Percentiles rank a stretch among this genome's conserved stretches.
Evolutionary conservation across 2,888 invertebrate species (phyloP).

Genomic region (Boloria euphrosyne): DNA sequence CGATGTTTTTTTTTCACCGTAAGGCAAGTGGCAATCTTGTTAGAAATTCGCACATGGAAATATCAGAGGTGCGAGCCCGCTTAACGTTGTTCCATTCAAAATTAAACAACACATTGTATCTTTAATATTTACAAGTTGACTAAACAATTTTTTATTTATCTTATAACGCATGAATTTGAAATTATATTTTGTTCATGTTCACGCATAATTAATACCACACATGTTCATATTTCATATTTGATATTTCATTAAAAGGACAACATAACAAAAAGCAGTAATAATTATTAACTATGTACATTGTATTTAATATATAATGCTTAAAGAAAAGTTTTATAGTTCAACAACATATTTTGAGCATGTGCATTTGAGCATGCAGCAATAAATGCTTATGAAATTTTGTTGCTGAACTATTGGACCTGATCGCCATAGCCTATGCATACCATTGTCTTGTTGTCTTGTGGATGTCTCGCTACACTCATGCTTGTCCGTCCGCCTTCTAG

Average conservation of each 20-base stretch:
- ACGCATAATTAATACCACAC: constrained; percentile 10
- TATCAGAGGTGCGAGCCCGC: too few relatives aligned
- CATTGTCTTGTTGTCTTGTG: constrained; percentile 27
- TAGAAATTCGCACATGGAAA: too few relatives aligned
- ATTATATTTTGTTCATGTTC: background rate
- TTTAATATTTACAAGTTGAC: background rate
- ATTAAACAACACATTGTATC: too few relatives aligned
- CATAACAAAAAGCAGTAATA: background rate
- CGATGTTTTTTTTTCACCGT: too few relatives aligned
- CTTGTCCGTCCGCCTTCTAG: constrained; percentile 59
- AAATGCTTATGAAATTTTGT: background rate
- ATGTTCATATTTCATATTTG: background rate
- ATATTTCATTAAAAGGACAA: background rate
- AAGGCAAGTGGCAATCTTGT: too few relatives aligned
- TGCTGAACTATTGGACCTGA: background rate
- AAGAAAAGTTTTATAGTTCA: background rate
- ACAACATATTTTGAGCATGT: background rate
- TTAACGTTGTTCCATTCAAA: too few relatives aligned
- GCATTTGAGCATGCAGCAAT: too few relatives aligned
- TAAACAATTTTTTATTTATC: background rate
- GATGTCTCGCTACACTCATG: constrained; percentile 21
- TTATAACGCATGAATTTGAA: constrained; percentile 3
- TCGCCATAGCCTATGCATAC: constrained; percentile 10
- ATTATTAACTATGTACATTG: too few relatives aligned
- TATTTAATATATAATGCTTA: background rate